Evolutionary conservation across 2,888 invertebrate genomes (phyloP), one percentile per base, ranked within the genome.

Genomic region (Spisula subtruncata): DNA sequence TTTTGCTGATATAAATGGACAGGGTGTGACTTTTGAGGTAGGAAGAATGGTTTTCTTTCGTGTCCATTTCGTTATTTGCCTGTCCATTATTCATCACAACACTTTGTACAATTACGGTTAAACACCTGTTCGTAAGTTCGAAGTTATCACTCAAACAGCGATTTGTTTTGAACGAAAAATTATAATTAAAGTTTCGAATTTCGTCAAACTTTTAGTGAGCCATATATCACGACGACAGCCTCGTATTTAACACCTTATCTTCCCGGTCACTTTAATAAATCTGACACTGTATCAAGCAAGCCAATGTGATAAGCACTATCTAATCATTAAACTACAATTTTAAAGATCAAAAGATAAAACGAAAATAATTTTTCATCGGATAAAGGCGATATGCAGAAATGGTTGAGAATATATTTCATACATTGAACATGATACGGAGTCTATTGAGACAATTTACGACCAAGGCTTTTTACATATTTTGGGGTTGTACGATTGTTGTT

Each of bases 181-280:
- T 86, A 79, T 84, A 90, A 90, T 90, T 88, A 90, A 90, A 90
- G 84, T 88, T 56, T 88, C 84, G 32, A 75, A 90, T 90, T 90
- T 86, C 90, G 25, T 25, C 29, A n/a, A 80, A 66, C 83, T 81
- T 86, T 90, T 88, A 84, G 90, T 80, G 86, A 79, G 20, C 84
- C 75, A 88, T 90, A 90, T 86, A 90, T 90, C 90, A 90, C 48
- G 46, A 54, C 66, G 81, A 46, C 71, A 66, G 56, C 66, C 25
- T 80, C 86, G 82, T 88, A 90, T 90, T 90, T 85, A 86, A 81
- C 51, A 81, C 88, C 86, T 88, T 88, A 88, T 81, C 75, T 86
- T 32, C 83, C 66, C 86, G 88, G 85, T 86, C 81, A 32, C 41
- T 54, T 80, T 79, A 46, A 48, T 88, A 86, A 86, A 90, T 84